Evolutionary conservation across 2,113 vertebrate species (phyloP), one percentile per base, ranked within the genome.

Genomic region (Callopanchax toddi): DNA sequence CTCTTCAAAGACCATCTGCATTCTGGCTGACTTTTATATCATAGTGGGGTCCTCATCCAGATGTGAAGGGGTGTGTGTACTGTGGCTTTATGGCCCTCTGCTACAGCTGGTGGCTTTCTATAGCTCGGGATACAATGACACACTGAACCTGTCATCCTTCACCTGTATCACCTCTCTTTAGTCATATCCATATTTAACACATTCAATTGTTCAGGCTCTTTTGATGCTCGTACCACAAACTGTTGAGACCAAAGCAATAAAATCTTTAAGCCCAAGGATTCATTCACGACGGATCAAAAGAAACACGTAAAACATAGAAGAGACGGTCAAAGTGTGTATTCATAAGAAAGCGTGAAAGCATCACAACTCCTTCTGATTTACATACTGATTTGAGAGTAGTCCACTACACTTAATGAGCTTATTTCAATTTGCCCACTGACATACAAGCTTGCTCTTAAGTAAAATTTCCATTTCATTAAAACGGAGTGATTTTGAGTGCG

Each of bases 401-500:
- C 70, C 57, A 76, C 62, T 59, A 64, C 50, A 65, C 48, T 71
- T 79, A 77, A 81, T 81, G 62, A 82, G 74, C 59, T 71, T 66
- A 66, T 61, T 80, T 82, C 67, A 64, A 67, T 79, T 79, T 81
- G 67, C 70, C 73, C 58, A 57, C 39, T 78, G 74, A 71, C 66
- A 76, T 55, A 58, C 48, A 59, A 80, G 71, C 45, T 74, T 64
- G 58, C 70, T 73, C 49, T 73, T 51, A 73, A 66, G 52, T 5
- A 46, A 74, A 68, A 86, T 78, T 69, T 56, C 17, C 29, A 75
- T 83, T 44, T 76, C 50, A 78, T 74, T 73, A 69, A 64, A 79
- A 67, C 43, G 10, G 55, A 67, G 40, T 42, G 29, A 69, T 62
- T 76, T 55, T 59, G 32, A 58, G 57, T 36, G 40, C 34, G 32